A percentile compares a stretch with the other conserved stretches of the same genome.
phyloP scores from a whole-genome alignment of 2,888 invertebrate species.

The Acleris holmiana region DNA sequence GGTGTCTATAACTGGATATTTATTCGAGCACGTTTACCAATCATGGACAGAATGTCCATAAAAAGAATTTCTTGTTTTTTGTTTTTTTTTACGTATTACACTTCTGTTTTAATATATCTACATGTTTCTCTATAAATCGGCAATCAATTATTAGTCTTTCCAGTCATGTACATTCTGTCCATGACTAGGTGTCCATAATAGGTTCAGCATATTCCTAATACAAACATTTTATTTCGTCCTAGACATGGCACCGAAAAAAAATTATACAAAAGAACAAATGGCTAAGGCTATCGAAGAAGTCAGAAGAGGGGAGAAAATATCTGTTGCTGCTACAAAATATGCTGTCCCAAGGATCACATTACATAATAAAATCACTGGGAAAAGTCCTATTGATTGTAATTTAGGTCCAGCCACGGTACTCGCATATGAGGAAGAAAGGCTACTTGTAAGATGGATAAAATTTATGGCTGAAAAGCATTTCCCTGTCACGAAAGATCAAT shows the following conservation, averaged over 20 bases:
- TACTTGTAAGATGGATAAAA: not conserved
- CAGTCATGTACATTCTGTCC: too few relatives aligned
- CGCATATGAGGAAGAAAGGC: slow-evolving; percentile 5
- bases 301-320: slow-evolving; percentile 6
- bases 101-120: too few relatives aligned
- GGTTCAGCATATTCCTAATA: too few relatives aligned
- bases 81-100: too few relatives aligned
- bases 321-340: slow-evolving; percentile 8
- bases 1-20: slow-evolving; percentile 16
- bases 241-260: not conserved
- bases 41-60: too few relatives aligned
- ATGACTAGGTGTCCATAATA: too few relatives aligned
- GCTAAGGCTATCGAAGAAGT: slow-evolving; percentile 8
- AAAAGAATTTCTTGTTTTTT: too few relatives aligned
- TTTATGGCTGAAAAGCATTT: slow-evolving; percentile 6
- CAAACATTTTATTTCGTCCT: slow-evolving; percentile 13
- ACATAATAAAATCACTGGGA: too few relatives aligned
- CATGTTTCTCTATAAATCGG: too few relatives aligned
- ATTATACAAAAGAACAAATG: too few relatives aligned
- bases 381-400: not conserved
- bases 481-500: slow-evolving; percentile 16
- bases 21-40: slow-evolving; percentile 2
- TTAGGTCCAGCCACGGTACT: slow-evolving; percentile 6
- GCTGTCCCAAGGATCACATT: slow-evolving; percentile 1
- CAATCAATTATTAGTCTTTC: too few relatives aligned